phyloP scores from a whole-genome alignment of 2,113 vertebrate genomes.

The Halichoeres trimaculatus region DNA sequence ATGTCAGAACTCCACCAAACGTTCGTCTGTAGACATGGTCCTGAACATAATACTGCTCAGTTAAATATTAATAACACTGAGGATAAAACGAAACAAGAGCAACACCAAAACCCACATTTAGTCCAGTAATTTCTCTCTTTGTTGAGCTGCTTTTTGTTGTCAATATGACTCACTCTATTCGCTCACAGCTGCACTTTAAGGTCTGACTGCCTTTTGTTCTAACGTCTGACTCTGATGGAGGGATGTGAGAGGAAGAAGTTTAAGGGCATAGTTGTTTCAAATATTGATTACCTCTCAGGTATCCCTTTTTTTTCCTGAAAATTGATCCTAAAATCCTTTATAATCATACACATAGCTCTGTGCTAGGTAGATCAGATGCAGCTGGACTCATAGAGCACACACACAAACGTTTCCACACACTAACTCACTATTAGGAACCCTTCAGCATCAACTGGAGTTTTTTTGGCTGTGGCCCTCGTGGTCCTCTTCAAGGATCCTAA shows the following conservation, averaged over 20 bases:
- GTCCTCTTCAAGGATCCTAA: conserved; percentile 72
- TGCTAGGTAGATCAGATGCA: conserved; percentile 62
- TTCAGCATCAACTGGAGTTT: conserved; percentile 40
- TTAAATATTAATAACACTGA: neutral
- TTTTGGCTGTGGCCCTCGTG: conserved; percentile 59
- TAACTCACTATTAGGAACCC: conserved; percentile 53
- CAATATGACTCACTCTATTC: conserved; percentile 30
- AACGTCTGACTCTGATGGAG: conserved; percentile 49
- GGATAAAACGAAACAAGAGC: conserved; percentile 6
- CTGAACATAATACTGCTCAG: neutral
- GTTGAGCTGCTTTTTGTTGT: conserved; percentile 59
- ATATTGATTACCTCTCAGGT: conserved; percentile 76
- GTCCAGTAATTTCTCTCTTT: conserved; percentile 48
- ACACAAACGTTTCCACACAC: neutral
- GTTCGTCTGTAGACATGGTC: no score
- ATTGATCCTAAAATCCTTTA: conserved; percentile 73
- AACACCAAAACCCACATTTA: conserved; percentile 34
- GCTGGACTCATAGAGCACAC: conserved; percentile 11
- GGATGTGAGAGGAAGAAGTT: conserved; percentile 57
- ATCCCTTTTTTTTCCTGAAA: conserved; percentile 52
- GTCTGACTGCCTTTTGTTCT: conserved; percentile 63
- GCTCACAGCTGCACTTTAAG: conserved; percentile 63
- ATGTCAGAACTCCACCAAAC: no score
- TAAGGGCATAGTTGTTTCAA: conserved; percentile 63
- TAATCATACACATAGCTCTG: conserved; percentile 61